These are phyloP conservation scores for Pseudomyrmex gracilis DNA, from an alignment of 1,140 invertebrate genomes.

Conservation along the genomic window DNA sequence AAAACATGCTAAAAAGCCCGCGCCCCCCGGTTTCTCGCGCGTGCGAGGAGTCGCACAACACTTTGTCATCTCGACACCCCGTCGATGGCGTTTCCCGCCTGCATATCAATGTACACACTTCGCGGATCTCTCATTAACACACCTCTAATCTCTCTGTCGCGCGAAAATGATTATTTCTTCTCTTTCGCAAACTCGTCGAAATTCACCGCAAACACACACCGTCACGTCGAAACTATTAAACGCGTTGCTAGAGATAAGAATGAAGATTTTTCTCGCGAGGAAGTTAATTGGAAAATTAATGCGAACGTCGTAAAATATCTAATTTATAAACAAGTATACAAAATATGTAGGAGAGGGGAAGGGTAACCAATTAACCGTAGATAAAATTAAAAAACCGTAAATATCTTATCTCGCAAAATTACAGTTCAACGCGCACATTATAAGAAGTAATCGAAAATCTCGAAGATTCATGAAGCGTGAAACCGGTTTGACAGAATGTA, in stretches of 20 bases:
- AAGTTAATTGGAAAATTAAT: background rate
- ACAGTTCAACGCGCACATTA: background rate
- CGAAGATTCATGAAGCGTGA: background rate
- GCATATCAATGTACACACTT: constrained; percentile 79
- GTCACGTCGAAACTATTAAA: background rate
- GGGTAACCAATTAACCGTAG: background rate
- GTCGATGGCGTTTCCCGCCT: constrained; percentile 74
- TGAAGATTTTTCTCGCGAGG: background rate
- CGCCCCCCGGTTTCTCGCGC: constrained; percentile 59
- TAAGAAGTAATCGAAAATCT: constrained; percentile 17
- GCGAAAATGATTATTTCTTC: constrained; percentile 38
- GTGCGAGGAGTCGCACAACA: constrained; percentile 61
- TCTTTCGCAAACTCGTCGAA: background rate
- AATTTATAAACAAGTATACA: background rate
- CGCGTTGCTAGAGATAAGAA: background rate
- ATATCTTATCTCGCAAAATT: background rate
- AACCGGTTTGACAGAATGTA: constrained; percentile 34
- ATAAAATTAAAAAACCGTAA: background rate
- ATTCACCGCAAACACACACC: background rate
- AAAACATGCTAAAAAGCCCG: constrained; percentile 65
- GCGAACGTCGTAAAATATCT: background rate
- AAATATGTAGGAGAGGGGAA: no score
- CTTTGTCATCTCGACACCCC: constrained; percentile 74
- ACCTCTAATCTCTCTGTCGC: constrained; percentile 37
- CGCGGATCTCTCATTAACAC: constrained; percentile 63